Conservation (phyloP, 53 echinoderm and acorn worm genomes). For the Stichopus horrens region DNA sequence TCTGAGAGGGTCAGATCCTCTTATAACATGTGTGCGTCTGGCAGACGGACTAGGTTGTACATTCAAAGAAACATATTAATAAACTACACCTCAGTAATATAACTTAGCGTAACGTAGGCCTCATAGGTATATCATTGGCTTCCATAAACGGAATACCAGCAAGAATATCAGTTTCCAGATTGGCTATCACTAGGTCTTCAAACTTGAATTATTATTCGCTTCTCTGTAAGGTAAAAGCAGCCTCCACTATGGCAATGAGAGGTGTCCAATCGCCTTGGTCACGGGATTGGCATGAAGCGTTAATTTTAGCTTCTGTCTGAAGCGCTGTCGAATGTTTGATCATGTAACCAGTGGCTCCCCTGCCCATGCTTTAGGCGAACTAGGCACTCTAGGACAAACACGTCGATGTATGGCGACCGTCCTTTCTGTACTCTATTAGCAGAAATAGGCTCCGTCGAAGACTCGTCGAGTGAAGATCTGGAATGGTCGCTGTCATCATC, state of each 20-base stretch:
- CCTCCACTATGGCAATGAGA: conserved; percentile 42
- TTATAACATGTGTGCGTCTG: not conserved
- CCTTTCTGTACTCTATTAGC: conserved; percentile 48
- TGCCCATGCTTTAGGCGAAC: no score
- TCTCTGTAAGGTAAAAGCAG: not conserved
- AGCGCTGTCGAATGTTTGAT: conserved; percentile 48
- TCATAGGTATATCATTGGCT: conserved; percentile 28
- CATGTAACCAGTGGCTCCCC: conserved; percentile 46
- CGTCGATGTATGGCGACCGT: conserved; percentile 54
- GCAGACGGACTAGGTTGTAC: not conserved
- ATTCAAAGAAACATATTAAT: not conserved
- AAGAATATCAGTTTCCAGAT: conserved; percentile 45
- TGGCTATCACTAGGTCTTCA: not conserved
- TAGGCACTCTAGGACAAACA: conserved; percentile 48
- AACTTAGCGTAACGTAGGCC: no score
- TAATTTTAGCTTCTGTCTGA: conserved; percentile 35
- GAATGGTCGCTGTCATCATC: no score
- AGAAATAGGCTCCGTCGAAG: no score
- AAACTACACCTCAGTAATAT: not conserved
- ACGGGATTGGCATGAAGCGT: conserved; percentile 41
- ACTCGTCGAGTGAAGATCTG: no score
- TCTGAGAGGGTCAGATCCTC: not conserved
- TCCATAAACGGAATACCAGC: conserved; percentile 44
- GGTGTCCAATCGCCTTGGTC: conserved; percentile 60
- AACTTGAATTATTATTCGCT: not conserved